phyloP scores from a whole-genome alignment of 2,888 invertebrate genomes.

The Diaphora mendica region DNA sequence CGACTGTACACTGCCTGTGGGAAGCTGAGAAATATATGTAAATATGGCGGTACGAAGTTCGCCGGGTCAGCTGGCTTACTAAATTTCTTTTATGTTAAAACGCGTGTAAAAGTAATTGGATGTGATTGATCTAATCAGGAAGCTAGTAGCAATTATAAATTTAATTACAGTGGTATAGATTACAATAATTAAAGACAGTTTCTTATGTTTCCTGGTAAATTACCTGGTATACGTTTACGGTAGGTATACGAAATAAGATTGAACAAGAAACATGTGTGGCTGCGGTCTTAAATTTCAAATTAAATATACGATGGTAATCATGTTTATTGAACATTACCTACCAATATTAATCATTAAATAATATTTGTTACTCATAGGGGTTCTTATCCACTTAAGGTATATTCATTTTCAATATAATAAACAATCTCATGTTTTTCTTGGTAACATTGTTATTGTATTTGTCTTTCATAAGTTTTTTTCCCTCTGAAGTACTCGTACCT shows the following conservation, averaged over 20 bases:
- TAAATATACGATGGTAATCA: background rate
- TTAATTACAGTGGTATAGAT: background rate
- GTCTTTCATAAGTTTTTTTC: constrained; percentile 4
- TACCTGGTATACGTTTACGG: background rate
- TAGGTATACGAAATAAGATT: background rate
- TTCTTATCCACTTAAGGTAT: background rate
- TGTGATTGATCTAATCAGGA: background rate
- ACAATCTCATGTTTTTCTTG: background rate
- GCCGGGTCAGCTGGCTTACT: too few relatives aligned
- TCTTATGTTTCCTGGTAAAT: background rate
- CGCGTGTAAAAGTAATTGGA: background rate
- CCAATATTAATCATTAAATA: background rate
- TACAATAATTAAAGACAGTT: background rate
- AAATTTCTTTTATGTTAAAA: background rate
- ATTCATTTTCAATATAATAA: background rate
- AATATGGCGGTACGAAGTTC: too few relatives aligned
- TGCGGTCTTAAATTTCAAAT: background rate
- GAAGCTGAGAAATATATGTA: too few relatives aligned
- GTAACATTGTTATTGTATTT: constrained; percentile 5
- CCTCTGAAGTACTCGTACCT: background rate
- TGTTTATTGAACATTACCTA: background rate
- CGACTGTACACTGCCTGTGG: too few relatives aligned
- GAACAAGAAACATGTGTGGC: background rate
- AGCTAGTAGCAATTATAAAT: background rate
- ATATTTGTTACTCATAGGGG: background rate